phyloP scores from a whole-genome alignment of 2,888 invertebrate species.

The Sinhomidia bicolor region DNA sequence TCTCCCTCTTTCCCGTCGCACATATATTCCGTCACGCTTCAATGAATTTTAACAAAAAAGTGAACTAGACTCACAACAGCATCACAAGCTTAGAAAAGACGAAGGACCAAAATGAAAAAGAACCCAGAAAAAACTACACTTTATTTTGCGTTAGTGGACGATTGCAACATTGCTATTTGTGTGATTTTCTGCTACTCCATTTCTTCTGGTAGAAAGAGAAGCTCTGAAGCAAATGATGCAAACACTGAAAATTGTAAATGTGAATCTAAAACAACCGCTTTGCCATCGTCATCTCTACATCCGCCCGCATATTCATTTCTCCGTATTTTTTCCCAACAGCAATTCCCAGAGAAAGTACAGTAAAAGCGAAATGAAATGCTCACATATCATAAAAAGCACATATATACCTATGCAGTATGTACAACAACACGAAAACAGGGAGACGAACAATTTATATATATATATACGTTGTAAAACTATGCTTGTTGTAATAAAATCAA shows the following conservation, averaged over 20 bases:
- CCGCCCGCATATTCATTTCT: neutral
- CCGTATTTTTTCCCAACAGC: neutral
- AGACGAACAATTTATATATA: too few species aligned
- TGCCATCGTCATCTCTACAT: neutral
- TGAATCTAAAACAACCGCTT: neutral
- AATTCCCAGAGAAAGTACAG: neutral
- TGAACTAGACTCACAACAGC: constrained; percentile 6
- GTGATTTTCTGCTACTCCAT: too few species aligned
- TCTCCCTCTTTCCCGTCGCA: neutral
- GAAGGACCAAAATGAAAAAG: neutral
- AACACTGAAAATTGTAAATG: constrained; percentile 21
- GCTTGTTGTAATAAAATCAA: constrained; percentile 21
- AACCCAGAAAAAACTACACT: neutral
- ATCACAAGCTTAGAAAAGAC: neutral
- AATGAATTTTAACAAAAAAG: constrained; percentile 56
- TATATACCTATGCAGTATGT: too few species aligned
- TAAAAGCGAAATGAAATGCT: too few species aligned
- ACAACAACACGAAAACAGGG: too few species aligned
- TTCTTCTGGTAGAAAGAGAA: too few species aligned
- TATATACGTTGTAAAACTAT: too few species aligned
- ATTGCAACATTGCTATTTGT: neutral
- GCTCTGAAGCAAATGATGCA: constrained; percentile 55
- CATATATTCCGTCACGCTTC: constrained; percentile 43
- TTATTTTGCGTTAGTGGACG: constrained; percentile 12
- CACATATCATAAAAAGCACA: too few species aligned